phyloP scores from a whole-genome alignment of 2,888 invertebrate genomes.

The Limnephilus auricula region DNA sequence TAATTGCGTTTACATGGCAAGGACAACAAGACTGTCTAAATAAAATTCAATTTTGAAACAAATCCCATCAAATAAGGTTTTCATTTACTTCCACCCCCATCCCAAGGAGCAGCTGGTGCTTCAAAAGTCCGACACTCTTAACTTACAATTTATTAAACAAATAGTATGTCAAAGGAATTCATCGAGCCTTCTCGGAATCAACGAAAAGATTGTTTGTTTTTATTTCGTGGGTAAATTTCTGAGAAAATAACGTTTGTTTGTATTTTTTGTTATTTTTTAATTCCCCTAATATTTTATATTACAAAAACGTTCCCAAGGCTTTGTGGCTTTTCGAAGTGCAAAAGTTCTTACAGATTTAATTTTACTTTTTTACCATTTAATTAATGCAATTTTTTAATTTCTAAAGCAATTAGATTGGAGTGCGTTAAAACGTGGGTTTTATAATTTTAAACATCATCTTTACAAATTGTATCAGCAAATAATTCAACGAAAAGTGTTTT shows the following conservation, averaged over 20 bases:
- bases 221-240: background rate
- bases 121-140: background rate
- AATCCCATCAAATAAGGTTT: background rate
- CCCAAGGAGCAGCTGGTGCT: background rate
- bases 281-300: background rate
- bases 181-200: background rate
- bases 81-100: background rate
- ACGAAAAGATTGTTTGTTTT: background rate
- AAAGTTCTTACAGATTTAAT: background rate
- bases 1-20: background rate
- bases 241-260: slow-evolving; percentile 7
- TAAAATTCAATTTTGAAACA: background rate
- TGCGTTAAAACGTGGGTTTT: background rate
- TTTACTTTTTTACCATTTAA: background rate
- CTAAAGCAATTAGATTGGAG: background rate
- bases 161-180: background rate
- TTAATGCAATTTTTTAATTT: slow-evolving; percentile 22
- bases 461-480: background rate
- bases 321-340: background rate
- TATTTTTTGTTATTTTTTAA: background rate
- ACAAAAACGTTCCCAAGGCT: background rate
- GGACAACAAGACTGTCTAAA: background rate
- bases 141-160: background rate
- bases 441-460: background rate
- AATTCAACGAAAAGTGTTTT: background rate